Base-by-base conservation (phyloP, 2,888 invertebrate genomes). In the Lacanobia oleracea region DNA sequence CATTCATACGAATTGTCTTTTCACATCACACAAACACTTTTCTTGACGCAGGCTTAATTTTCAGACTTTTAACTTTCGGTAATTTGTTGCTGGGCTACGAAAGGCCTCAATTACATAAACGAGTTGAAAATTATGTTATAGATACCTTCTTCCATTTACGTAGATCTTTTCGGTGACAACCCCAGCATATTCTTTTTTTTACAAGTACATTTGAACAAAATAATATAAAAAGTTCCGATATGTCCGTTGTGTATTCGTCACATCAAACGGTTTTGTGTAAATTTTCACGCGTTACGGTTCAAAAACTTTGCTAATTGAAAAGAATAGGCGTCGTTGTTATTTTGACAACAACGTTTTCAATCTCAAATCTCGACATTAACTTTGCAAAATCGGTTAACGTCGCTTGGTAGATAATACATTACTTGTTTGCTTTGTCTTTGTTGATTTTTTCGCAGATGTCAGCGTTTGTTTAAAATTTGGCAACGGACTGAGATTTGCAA, bases 201-300 rank as follows among this genome's bases (percentile, higher is more conserved):
- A n/a, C n/a, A n/a, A n/a, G n/a, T n/a, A n/a, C n/a, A 78, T 81
- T 61, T 33, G 2, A 45, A 37, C 72, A 72, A 21, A 64, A n/a
- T 7, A 4, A 21, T 21, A 8, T 40, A 59, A 40, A 67, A 57
- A 67, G 12, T 40, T 68, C 40, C 27, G 66, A 54, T 33, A 60
- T 54, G 50, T 57, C 18, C 12, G 37, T 23, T 16, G 18, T 6
- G 33, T 43, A 78, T 84, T 86, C 59, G 85, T 78, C 75, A 86
- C 82, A 67, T 67, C 59, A 59, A 33, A 60, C 37, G 69, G 53
- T 72, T 66, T 67, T 73, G 65, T 71, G 57, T 62, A 69, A 45
- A 27, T 33, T 40, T 69, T 75, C 74, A 84, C 72, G 72, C 69
- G 53, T 73, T 67, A 18, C 67, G 56, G 53, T 80, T 27, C 12